These are phyloP conservation scores for Drosophila nigricruria DNA, from an alignment of 2,888 invertebrate species.

Conservation along the genomic window DNA sequence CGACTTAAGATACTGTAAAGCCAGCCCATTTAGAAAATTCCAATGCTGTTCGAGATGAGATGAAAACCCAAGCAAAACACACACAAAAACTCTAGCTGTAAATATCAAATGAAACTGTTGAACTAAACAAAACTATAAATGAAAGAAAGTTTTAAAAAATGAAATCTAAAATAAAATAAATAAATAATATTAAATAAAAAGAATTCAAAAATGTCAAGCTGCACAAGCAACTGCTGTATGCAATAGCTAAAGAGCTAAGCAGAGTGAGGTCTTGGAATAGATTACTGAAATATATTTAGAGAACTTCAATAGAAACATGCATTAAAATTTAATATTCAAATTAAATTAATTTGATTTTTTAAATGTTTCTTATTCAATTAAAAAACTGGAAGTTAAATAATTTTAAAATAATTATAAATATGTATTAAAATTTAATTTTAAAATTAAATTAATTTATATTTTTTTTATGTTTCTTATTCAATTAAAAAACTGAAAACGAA, in stretches of 20 bases:
- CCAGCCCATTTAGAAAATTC: slow-evolving; percentile 21
- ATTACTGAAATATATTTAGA: too few species aligned
- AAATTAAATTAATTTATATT: too few species aligned
- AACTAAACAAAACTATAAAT: slow-evolving; percentile 5
- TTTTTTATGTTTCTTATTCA: too few species aligned
- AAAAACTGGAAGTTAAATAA: too few species aligned
- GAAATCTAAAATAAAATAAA: slow-evolving; percentile 1
- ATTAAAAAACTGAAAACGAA: too few species aligned
- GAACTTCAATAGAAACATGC: too few species aligned
- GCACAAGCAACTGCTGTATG: slow-evolving; percentile 7
- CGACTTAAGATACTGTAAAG: slow-evolving; percentile 56
- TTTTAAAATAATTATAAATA: too few species aligned
- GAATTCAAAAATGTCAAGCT: slow-evolving; percentile 37
- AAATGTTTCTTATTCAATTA: too few species aligned
- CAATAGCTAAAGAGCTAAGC: not conserved
- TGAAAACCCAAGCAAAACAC: not conserved
- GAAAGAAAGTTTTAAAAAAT: not conserved
- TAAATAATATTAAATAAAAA: not conserved
- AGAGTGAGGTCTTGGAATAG: not conserved
- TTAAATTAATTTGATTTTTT: too few species aligned
- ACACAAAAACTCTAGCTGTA: slow-evolving; percentile 27
- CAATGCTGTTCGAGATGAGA: not conserved
- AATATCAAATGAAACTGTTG: slow-evolving; percentile 17
- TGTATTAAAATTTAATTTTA: too few species aligned
- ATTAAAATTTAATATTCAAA: too few species aligned